These are phyloP conservation scores for Ophion obscuratus DNA, from an alignment of 2,888 invertebrate species.

Conservation along the genomic window DNA sequence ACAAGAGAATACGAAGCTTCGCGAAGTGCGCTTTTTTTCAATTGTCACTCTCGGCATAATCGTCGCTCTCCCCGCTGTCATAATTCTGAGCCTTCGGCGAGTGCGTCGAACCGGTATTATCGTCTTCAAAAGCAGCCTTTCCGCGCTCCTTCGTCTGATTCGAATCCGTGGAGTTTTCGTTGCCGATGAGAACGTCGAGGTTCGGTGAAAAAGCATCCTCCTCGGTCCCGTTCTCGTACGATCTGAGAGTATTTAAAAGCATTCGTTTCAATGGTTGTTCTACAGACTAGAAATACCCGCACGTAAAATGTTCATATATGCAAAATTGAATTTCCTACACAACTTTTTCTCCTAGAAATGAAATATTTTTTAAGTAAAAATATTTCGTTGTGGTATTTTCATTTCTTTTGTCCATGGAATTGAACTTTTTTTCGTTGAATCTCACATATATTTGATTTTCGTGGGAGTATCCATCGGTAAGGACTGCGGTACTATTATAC, in stretches of 20 bases:
- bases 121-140: conserved; percentile 49
- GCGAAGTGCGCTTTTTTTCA: conserved; percentile 54
- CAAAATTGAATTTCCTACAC: conserved; percentile 7
- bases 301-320: conserved; percentile 37
- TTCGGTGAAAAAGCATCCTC: conserved; percentile 89
- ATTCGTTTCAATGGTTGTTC: neutral
- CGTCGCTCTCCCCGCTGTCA: conserved; percentile 82
- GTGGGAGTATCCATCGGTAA: conserved; percentile 13
- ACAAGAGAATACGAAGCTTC: neutral
- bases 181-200: conserved; percentile 86
- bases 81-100: conserved; percentile 76
- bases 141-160: conserved; percentile 39
- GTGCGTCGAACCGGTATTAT: conserved; percentile 42
- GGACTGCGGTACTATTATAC: conserved; percentile 38
- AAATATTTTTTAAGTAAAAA: neutral
- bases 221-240: conserved; percentile 83
- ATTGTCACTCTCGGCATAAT: conserved; percentile 82
- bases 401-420: neutral
- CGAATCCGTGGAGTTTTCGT: conserved; percentile 51
- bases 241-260: conserved; percentile 69
- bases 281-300: conserved; percentile 8
- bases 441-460: conserved; percentile 25
- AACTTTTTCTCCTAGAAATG: neutral
- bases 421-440: neutral
- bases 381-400: neutral